Evolutionary conservation across 2,888 invertebrate species (phyloP).

Genomic region (Ormia ochracea): DNA sequence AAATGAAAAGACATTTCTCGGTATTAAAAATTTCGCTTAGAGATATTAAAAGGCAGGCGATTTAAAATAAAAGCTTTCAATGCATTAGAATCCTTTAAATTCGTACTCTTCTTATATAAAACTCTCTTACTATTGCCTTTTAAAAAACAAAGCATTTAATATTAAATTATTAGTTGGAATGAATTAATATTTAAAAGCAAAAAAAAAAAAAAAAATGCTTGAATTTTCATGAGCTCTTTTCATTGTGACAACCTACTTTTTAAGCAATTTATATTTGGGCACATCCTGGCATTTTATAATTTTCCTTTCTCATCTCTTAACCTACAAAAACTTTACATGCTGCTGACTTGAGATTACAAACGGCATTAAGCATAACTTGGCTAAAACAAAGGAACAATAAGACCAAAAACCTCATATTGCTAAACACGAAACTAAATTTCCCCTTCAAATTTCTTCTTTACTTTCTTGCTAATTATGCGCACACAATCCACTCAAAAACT

Average conservation of each 20-base stretch:
- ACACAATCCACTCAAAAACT: slow-evolving; percentile 56
- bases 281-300: background rate
- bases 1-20: too few relatives aligned
- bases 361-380: slow-evolving; percentile 20
- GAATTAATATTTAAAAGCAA: too few relatives aligned
- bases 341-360: slow-evolving; percentile 32
- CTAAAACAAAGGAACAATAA: background rate
- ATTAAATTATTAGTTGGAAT: too few relatives aligned
- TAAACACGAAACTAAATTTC: background rate
- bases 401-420: slow-evolving; percentile 2
- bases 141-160: too few relatives aligned
- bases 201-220: too few relatives aligned
- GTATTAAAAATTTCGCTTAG: too few relatives aligned
- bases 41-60: too few relatives aligned
- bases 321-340: slow-evolving; percentile 18
- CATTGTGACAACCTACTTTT: background rate
- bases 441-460: background rate
- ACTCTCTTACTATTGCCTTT: too few relatives aligned
- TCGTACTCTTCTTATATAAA: too few relatives aligned
- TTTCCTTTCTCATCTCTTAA: background rate
- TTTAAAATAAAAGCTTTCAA: too few relatives aligned
- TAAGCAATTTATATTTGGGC: background rate
- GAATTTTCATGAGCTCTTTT: background rate
- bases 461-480: slow-evolving; percentile 50
- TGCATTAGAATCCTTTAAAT: too few relatives aligned